Base-by-base conservation (phyloP, 2,113 vertebrate genomes). In the Scortum barcoo region DNA sequence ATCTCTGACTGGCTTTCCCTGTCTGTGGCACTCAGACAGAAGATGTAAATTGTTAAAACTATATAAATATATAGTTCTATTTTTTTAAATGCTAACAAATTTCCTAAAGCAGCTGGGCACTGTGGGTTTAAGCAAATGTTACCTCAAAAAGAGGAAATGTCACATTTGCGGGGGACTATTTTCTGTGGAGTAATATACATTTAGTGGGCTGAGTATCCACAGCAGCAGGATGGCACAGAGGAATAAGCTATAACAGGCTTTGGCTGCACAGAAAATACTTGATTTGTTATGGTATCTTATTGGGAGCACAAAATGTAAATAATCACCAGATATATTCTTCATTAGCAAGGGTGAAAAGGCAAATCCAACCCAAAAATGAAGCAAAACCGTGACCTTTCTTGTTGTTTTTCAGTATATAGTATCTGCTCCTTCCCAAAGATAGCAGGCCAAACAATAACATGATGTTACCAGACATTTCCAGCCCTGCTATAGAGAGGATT, bases 201-300 rank as follows among this genome's bases (percentile, higher is more conserved):
- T 50, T 30, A 57, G 57, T 73, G 30, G 61, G 44, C 26, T 63
- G 68, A 76, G 16, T 42, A 69, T 65, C 72, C 58, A 66, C 19
- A 24, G 46, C 28, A 66, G 40, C 22, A n/a, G 46, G 30, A 48
- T 10, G 26, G 26, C 70, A 30, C 36, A 33, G 51, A 42, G 26
- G 28, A 46, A 60, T 26, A 54, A 51, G 14, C 26, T 17, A n/a
- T 20, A 12, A 33, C 48, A 84, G 14, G 10, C 38, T 44, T 33
- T 51, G 57, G 53, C 74, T 4, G 51, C 14, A 73, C 20, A 40
- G 9, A 57, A 60, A 44, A 42, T 24, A 44, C n/a, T 60, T 48
- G 57, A 36, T 60, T 66, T 17, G 1, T 4, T 46, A 46, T 58
- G 28, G 19, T 56, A 28, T 28, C 13, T 8, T 5, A 60, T 58